Base-by-base conservation (phyloP, 2,888 invertebrate genomes). In the Parochlus steinenii region DNA sequence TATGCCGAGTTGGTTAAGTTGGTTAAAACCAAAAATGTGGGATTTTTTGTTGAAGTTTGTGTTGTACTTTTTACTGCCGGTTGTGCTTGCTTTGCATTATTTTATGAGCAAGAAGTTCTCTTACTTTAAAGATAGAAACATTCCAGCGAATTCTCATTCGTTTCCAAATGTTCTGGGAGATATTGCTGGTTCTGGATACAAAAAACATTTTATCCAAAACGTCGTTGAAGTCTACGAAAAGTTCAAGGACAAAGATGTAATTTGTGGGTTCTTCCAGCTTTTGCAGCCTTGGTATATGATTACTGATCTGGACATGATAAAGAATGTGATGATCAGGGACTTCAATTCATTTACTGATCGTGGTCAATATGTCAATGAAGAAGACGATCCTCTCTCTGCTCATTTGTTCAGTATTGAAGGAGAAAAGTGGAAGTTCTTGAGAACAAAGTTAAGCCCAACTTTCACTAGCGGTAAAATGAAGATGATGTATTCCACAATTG, bases 201-300 rank as follows among this genome's bases (percentile, higher is more conserved):
- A 28, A n/a, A 11, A 20, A 16, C 34, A 34, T 12, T 19, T 28
- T 14, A n/a, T 8, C 7, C 28, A 34, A 15, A 14, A 22, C 8
- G 22, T 34, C n/a, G 2, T 14, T 3, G 12, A 22, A n/a, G 3
- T 26, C 4, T 39, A 39, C 17, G 27, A 39, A 4, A 5, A 31
- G n/a, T 34, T 22, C 12, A 39, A 39, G 28, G 33, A 19, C 7
- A 26, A 39, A 31, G 39, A 25, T 18, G 27, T 22, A 2, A 17
- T 39, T 12, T 18, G 31, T 6, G 39, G 39, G 12, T 31, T 34
- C 24, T 39, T 27, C 18, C 22, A 18, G 7, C 10, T 19, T 10
- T 17, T 25, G 16, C 3, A 17, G 3, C 39, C 39, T 12, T 22
- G 27, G n/a, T 24, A 30, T 31, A 3, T 39, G 3, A 24, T 29